Conservation (phyloP, 2,797 vertebrate genomes). For the Jordanella pulchra region DNA sequence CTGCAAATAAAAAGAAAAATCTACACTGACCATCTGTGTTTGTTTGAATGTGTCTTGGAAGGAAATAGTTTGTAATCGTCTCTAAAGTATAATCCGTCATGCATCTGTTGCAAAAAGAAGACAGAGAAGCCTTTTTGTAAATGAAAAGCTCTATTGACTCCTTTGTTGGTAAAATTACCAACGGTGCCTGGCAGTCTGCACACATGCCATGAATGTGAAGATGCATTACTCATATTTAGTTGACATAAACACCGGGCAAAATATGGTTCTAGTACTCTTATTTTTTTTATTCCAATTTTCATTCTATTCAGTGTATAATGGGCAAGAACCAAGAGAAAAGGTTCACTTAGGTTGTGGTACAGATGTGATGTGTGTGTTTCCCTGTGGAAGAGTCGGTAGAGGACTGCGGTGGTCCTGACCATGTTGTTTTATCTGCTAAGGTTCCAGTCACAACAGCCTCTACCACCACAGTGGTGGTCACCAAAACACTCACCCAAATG, state of each 20-base stretch:
- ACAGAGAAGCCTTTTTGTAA: conserved; percentile 9
- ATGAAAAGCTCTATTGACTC: conserved; percentile 1
- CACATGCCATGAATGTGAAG: conserved; percentile 1
- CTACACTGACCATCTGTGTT: neutral
- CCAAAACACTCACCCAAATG: conserved; percentile 17
- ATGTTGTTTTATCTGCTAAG: conserved; percentile 51
- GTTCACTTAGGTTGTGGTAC: neutral
- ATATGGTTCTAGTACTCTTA: neutral
- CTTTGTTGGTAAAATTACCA: conserved; percentile 29
- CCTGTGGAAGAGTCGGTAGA: conserved; percentile 5
- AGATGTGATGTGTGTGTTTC: neutral
- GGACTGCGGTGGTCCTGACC: conserved; percentile 44
- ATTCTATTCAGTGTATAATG: neutral
- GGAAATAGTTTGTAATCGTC: conserved; percentile 30
- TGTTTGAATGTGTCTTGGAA: neutral
- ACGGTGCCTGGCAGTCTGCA: conserved; percentile 47
- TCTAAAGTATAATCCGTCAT: conserved; percentile 4
- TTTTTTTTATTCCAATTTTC: neutral
- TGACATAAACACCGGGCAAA: neutral
- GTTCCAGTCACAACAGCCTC: conserved; percentile 63
- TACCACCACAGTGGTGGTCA: conserved; percentile 49
- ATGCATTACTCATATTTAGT: conserved; percentile 4
- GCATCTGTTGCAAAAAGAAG: conserved; percentile 17
- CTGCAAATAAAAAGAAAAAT: neutral
- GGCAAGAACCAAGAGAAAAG: neutral